Percentiles rank a stretch among this genome's conserved stretches.
Evolutionary conservation across 2,113 vertebrate genomes (phyloP).

Genomic region (Aviceda subcristata): DNA sequence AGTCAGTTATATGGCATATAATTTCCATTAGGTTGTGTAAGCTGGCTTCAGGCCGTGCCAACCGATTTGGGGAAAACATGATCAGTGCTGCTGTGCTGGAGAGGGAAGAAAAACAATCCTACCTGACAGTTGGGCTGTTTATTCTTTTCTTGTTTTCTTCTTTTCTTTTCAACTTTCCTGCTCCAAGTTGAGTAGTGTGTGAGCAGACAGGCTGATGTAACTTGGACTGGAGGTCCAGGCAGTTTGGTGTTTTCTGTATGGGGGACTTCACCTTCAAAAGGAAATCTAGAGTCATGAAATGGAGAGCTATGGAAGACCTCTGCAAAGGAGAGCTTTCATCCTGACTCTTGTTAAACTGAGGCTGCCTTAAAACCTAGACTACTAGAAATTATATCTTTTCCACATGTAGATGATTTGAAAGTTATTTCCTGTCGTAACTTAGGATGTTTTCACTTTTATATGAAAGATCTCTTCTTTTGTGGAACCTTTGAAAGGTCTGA

Average conservation of each 20-base stretch:
- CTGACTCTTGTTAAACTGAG: neutral
- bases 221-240: neutral
- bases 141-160: neutral
- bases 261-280: neutral
- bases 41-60: neutral
- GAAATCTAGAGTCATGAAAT: neutral
- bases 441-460: neutral
- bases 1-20: neutral
- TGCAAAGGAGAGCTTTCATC: neutral
- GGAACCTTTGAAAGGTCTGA: neutral
- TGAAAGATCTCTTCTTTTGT: neutral
- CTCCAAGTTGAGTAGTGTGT: neutral
- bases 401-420: neutral
- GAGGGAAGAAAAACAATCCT: neutral
- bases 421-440: neutral
- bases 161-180: no score
- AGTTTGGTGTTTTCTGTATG: neutral
- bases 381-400: neutral
- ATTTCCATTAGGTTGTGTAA: neutral
- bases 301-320: neutral
- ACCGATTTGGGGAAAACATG: neutral
- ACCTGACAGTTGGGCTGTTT: neutral
- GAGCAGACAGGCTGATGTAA: neutral
- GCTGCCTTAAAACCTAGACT: neutral
- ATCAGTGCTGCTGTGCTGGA: neutral